These are phyloP conservation scores for Pseudorasbora parva DNA, from an alignment of 2,113 vertebrate species.

Conservation along the genomic window DNA sequence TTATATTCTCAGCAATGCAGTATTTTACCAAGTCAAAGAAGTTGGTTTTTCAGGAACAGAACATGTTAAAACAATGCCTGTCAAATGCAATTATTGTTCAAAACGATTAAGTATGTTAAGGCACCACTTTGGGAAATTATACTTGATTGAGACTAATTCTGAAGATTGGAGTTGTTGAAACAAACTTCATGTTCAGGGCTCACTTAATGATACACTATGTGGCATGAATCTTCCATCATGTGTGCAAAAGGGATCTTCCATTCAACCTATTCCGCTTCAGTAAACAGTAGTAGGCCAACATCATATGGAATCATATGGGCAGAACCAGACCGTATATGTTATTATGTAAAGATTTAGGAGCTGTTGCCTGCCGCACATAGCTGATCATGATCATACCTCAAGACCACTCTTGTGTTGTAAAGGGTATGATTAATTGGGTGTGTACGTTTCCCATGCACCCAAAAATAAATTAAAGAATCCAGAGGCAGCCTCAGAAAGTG, in stretches of 20 bases:
- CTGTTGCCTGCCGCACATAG: slow-evolving; percentile 46
- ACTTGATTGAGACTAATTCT: slow-evolving; percentile 77
- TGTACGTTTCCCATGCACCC: slow-evolving; percentile 74
- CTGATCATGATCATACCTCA: slow-evolving; percentile 67
- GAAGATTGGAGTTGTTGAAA: slow-evolving; percentile 65
- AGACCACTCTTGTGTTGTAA: slow-evolving; percentile 61
- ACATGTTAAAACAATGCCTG: slow-evolving; percentile 68
- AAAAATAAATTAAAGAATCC: slow-evolving; percentile 8
- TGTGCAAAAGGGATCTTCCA: slow-evolving; percentile 59
- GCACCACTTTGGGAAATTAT: slow-evolving; percentile 78
- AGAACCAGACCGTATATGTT: slow-evolving; percentile 52
- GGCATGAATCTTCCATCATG: slow-evolving; percentile 64
- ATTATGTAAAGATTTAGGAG: slow-evolving; percentile 49
- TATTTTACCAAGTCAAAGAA: slow-evolving; percentile 53
- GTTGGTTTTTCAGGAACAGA: slow-evolving; percentile 61
- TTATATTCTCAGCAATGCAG: slow-evolving; percentile 3
- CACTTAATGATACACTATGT: slow-evolving; percentile 72
- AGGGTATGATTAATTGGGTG: slow-evolving; percentile 80
- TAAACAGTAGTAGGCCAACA: neutral
- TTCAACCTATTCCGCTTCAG: slow-evolving; percentile 43
- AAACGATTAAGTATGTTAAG: slow-evolving; percentile 61
- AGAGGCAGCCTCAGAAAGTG: neutral
- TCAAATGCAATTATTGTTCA: slow-evolving; percentile 68
- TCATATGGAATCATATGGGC: slow-evolving; percentile 52
- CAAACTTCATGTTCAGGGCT: slow-evolving; percentile 59